A percentile compares a stretch with the other conserved stretches of the same genome.
phyloP scores from a whole-genome alignment of 2,797 vertebrate species.

The Macroramphosus scolopax region DNA sequence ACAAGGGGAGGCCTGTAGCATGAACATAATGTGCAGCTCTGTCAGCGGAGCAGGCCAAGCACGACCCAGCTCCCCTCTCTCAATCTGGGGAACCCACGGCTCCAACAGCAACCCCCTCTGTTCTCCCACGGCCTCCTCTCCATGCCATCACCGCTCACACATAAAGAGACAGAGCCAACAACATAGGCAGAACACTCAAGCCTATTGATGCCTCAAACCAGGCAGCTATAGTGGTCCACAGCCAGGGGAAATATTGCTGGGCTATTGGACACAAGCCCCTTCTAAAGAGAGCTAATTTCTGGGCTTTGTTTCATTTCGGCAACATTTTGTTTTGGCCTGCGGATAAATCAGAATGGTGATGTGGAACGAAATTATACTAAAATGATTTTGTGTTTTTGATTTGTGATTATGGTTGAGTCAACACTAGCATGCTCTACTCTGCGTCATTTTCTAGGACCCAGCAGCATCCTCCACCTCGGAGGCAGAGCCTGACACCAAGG shows the following conservation, averaged over 20 bases:
- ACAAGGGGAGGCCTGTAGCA: constrained; percentile 70
- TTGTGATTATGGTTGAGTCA: background rate
- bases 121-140: constrained; percentile 58
- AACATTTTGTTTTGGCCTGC: constrained; percentile 6
- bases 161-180: constrained; percentile 46
- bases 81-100: constrained; percentile 49
- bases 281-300: constrained; percentile 27
- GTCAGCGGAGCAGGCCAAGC: constrained; percentile 58
- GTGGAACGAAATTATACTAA: no score
- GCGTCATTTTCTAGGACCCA: constrained; percentile 81
- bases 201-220: constrained; percentile 51
- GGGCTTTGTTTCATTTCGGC: background rate
- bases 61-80: constrained; percentile 43
- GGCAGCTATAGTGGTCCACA: constrained; percentile 27
- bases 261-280: constrained; percentile 23
- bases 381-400: no score
- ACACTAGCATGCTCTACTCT: constrained; percentile 9
- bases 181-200: constrained; percentile 54
- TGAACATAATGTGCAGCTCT: constrained; percentile 73
- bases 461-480: constrained; percentile 87
- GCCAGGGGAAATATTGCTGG: constrained; percentile 29
- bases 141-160: constrained; percentile 47
- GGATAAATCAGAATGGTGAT: constrained; percentile 10
- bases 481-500: constrained; percentile 84
- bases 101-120: constrained; percentile 69